phyloP scores from a whole-genome alignment of 2,113 vertebrate species.

The Pelecanus crispus region DNA sequence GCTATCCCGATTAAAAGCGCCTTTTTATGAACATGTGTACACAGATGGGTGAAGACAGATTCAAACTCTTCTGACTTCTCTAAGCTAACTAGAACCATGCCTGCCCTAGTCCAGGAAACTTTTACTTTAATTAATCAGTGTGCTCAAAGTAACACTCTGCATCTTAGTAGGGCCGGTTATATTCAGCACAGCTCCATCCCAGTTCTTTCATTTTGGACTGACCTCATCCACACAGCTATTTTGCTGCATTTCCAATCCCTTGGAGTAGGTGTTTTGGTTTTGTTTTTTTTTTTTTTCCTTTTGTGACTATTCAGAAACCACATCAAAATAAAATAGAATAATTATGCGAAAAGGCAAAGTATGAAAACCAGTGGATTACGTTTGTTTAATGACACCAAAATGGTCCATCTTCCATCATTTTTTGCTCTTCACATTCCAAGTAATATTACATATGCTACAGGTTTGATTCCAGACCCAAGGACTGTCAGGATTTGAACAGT shows the following conservation, averaged over 20 bases:
- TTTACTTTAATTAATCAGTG: not conserved
- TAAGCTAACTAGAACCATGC: not conserved
- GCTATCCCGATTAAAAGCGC: not conserved
- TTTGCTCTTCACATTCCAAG: not conserved
- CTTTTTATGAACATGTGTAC: not conserved
- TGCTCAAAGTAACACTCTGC: not conserved
- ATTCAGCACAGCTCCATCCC: not conserved
- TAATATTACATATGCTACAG: not conserved
- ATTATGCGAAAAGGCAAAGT: not conserved
- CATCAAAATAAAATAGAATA: not conserved
- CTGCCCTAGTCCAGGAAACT: not conserved
- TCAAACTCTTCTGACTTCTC: not conserved
- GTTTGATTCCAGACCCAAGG: not conserved
- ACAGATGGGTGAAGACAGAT: not conserved
- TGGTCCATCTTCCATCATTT: not conserved
- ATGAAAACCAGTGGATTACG: not conserved
- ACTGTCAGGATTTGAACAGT: not conserved
- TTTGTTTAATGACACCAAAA: not conserved
- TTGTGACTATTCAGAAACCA: not conserved
- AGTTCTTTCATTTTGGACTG: not conserved
- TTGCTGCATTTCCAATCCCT: not conserved
- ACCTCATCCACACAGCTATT: not conserved
- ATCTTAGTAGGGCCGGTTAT: not conserved
- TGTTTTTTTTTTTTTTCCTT: not conserved
- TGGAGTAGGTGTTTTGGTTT: not conserved